Percentiles rank a stretch among this genome's conserved stretches.
phyloP scores from a whole-genome alignment of 2,797 vertebrate species.

The Alexandromys oeconomus region DNA sequence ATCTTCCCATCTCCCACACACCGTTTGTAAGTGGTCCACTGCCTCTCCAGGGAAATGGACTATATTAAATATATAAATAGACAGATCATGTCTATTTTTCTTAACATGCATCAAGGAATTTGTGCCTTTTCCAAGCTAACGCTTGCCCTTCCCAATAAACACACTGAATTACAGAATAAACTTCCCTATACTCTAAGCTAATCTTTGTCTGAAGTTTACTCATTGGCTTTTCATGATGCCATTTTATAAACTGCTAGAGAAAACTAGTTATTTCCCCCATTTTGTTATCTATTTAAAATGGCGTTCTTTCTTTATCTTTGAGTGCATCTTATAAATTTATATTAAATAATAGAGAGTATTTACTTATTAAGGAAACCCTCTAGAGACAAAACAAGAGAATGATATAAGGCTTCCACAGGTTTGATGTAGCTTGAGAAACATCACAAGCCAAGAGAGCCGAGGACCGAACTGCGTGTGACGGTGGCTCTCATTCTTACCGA shows the following conservation, averaged over 20 bases:
- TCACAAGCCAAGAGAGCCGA: not conserved
- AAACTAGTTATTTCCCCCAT: conserved; percentile 14
- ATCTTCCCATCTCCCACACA: not conserved
- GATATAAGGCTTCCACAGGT: not conserved
- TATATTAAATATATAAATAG: not conserved
- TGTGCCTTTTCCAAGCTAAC: not conserved
- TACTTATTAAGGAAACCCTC: conserved; percentile 64
- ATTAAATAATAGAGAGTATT: conserved; percentile 62
- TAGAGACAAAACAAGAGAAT: not conserved
- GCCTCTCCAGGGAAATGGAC: not conserved
- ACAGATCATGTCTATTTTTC: conserved; percentile 11
- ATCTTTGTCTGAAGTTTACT: conserved; percentile 16
- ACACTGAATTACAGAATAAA: not conserved
- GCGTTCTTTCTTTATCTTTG: conserved; percentile 35
- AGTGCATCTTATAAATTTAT: conserved; percentile 18
- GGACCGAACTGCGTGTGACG: not conserved
- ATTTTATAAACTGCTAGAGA: conserved; percentile 50
- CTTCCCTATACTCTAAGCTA: not conserved
- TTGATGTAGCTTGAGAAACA: conserved; percentile 24
- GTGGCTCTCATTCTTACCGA: conserved; percentile 24
- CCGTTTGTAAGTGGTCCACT: not conserved
- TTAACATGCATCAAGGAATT: conserved; percentile 9
- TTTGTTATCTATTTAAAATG: conserved; percentile 56
- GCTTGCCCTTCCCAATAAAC: not conserved
- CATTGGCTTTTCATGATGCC: conserved; percentile 3